Conservation (phyloP, 2,797 vertebrate species). For the Fistularia tabacaria region DNA sequence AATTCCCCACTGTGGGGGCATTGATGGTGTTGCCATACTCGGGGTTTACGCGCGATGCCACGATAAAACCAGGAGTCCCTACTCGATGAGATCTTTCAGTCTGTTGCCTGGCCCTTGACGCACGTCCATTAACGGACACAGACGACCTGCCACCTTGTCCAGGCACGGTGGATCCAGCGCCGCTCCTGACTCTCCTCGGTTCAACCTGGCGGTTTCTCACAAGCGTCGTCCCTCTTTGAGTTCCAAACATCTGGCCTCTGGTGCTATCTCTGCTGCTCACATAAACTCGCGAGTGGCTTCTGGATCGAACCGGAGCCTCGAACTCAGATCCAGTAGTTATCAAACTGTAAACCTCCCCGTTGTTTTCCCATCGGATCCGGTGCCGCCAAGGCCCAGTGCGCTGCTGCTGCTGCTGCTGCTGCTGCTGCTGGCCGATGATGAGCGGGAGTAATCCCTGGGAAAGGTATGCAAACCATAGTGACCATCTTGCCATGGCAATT, state of each 20-base stretch:
- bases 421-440: slow-evolving; percentile 50
- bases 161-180: not conserved
- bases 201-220: slow-evolving; percentile 28
- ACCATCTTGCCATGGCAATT: slow-evolving; percentile 61
- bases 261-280: slow-evolving; percentile 56
- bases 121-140: slow-evolving; percentile 12
- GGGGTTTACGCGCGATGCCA: slow-evolving; percentile 20
- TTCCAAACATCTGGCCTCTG: slow-evolving; percentile 24
- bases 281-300: slow-evolving; percentile 56
- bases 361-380: slow-evolving; percentile 77
- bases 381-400: slow-evolving; percentile 70
- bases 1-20: slow-evolving; percentile 15
- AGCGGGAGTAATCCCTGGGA: slow-evolving; percentile 54
- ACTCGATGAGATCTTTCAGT: slow-evolving; percentile 18
- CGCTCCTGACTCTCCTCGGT: slow-evolving; percentile 30
- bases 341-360: slow-evolving; percentile 76
- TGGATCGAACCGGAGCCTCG: slow-evolving; percentile 54
- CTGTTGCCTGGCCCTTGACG: slow-evolving; percentile 42
- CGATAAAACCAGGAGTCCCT: slow-evolving; percentile 26
- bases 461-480: slow-evolving; percentile 56
- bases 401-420: slow-evolving; percentile 49
- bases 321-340: slow-evolving; percentile 74
- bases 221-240: slow-evolving; percentile 29
- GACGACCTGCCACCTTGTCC: slow-evolving; percentile 28
- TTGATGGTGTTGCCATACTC: slow-evolving; percentile 25